Conservation (phyloP, 2,888 invertebrate species). For the Amphipyra berbera region DNA sequence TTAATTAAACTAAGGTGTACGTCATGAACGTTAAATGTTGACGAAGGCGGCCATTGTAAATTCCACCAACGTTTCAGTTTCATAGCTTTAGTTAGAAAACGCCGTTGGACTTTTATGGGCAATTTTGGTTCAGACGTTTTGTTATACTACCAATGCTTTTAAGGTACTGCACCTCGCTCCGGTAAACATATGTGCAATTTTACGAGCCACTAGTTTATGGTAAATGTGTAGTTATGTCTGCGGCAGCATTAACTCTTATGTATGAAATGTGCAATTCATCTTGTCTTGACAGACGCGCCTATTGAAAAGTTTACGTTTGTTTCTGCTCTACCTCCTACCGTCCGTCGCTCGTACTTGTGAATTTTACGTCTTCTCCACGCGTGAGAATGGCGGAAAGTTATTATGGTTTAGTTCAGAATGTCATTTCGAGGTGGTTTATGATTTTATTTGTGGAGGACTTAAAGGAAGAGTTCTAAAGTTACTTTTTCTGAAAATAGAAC, state of each 20-base stretch:
- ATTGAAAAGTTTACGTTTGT: constrained; percentile 60
- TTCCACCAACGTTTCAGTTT: constrained; percentile 88
- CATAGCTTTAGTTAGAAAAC: constrained; percentile 90
- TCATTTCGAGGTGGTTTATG: constrained; percentile 47
- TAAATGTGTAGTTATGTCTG: constrained; percentile 81
- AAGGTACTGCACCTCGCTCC: constrained; percentile 87
- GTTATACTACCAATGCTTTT: constrained; percentile 91
- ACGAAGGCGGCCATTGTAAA: constrained; percentile 87
- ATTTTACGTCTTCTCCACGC: constrained; percentile 46
- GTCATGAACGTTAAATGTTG: constrained; percentile 88
- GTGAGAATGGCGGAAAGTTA: constrained; percentile 29
- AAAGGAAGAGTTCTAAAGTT: neutral
- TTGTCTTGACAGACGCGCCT: constrained; percentile 67
- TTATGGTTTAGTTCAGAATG: constrained; percentile 45
- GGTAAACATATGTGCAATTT: constrained; percentile 88
- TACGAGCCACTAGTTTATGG: constrained; percentile 86
- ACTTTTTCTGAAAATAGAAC: constrained; percentile 1
- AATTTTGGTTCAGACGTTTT: constrained; percentile 90
- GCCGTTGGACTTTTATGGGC: constrained; percentile 89
- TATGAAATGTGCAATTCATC: constrained; percentile 64
- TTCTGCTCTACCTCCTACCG: constrained; percentile 35
- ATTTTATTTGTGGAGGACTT: constrained; percentile 40
- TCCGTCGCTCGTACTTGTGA: constrained; percentile 13
- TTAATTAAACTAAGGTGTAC: constrained; percentile 88
- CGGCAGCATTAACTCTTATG: constrained; percentile 73